A percentile compares a stretch with the other conserved stretches of the same genome.
phyloP scores from a whole-genome alignment of 1,140 invertebrate genomes.

The Nymphalis io region DNA sequence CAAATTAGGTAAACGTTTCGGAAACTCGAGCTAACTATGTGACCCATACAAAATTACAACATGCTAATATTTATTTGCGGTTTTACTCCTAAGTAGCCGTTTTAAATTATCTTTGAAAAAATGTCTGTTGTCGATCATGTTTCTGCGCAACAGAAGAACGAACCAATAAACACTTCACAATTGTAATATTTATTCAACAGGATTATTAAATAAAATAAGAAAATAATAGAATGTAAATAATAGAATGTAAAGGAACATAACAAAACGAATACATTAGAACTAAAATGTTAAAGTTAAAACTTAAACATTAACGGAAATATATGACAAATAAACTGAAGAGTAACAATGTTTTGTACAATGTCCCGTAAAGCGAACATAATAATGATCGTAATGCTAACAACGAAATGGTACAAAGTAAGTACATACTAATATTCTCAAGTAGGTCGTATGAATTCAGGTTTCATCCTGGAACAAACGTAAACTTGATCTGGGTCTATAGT shows the following conservation, averaged over 20 bases:
- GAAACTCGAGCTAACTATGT: too few relatives aligned
- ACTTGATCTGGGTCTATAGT: conserved; percentile 16
- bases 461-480: conserved; percentile 17
- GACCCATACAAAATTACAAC: too few relatives aligned
- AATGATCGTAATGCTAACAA: conserved; percentile 43
- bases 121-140: too few relatives aligned
- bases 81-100: too few relatives aligned
- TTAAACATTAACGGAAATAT: conserved; percentile 15
- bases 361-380: conserved; percentile 43
- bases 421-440: conserved; percentile 26
- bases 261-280: not conserved
- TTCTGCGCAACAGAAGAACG: too few relatives aligned
- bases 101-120: too few relatives aligned
- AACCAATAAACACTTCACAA: too few relatives aligned
- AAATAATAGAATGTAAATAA: not conserved
- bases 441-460: conserved; percentile 23
- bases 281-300: conserved; percentile 11
- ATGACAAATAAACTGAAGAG: conserved; percentile 15
- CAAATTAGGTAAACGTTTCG: too few relatives aligned
- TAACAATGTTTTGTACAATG: conserved; percentile 39
- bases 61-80: too few relatives aligned
- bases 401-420: conserved; percentile 47
- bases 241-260: not conserved
- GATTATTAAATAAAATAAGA: too few relatives aligned
- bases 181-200: too few relatives aligned